Evolutionary conservation across 2,113 vertebrate species (phyloP).

Genomic region (Puffinus mauretanicus): DNA sequence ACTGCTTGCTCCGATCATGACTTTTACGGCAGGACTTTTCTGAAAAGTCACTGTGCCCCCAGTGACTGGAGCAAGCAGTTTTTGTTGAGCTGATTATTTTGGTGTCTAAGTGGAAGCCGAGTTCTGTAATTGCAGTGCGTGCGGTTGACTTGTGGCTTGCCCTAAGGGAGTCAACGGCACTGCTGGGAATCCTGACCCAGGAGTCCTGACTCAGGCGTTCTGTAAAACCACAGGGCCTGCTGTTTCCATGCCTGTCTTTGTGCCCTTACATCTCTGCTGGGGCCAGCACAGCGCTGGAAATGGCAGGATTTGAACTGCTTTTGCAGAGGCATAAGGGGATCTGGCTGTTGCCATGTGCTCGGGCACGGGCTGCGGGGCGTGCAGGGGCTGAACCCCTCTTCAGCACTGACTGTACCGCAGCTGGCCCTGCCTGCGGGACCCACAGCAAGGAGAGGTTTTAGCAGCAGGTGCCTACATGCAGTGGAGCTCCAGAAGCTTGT

Average conservation of each 20-base stretch:
- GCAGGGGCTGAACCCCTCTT: neutral
- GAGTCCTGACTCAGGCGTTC: neutral
- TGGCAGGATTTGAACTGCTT: neutral
- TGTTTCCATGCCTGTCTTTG: neutral
- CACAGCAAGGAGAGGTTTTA: neutral
- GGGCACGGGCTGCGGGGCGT: neutral
- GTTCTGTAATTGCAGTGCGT: neutral
- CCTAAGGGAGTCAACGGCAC: neutral
- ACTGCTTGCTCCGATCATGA: neutral
- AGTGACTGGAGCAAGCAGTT: neutral
- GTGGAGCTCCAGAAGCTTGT: neutral
- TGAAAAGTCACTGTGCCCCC: neutral
- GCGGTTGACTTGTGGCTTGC: neutral
- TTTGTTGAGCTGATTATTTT: neutral
- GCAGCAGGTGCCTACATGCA: neutral
- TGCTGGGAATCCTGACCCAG: conserved; percentile 10
- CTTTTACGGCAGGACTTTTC: neutral
- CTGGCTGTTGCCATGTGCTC: neutral
- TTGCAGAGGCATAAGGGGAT: neutral
- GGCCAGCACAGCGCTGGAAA: neutral
- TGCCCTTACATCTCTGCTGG: neutral
- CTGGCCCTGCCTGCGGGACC: neutral
- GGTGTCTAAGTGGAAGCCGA: neutral
- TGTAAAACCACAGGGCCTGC: neutral
- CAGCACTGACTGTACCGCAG: neutral